Base-by-base conservation (phyloP, 2,888 invertebrate species). In the Pyrgus malvae region DNA sequence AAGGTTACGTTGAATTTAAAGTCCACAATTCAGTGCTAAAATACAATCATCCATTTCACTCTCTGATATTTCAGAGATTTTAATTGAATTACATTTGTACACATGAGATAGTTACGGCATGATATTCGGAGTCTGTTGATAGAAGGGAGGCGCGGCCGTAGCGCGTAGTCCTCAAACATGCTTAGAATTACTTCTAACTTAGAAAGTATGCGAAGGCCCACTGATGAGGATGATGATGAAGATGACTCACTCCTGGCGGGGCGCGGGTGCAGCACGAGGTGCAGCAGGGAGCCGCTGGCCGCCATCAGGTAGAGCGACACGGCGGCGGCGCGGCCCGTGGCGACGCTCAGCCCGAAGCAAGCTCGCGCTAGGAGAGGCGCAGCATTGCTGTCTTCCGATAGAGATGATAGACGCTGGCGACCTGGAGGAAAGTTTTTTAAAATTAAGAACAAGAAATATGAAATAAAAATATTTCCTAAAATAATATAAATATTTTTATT, bases 221-320 rank as follows among this genome's bases (percentile, higher is more conserved):
- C n/a, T n/a, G n/a, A n/a, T n/a, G n/a, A n/a, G n/a, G n/a, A n/a
- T n/a, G n/a, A n/a, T n/a, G n/a, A n/a, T n/a, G n/a, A n/a, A n/a
- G n/a, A n/a, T n/a, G n/a, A 45, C 68, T 65, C 68, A 65, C 65
- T 69, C 23, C 92, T 79, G 1, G 76, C 72, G 50, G 93, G 82
- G 68, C 92, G 93, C 0, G 96, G 97, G 67, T 97, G 96, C 72
- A 98, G 91, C 75, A 96, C 93, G 68, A 98, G 96, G 76, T 98
- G 97, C 58, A 97, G 92, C 63, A 99, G 92, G 51, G 93, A 93
- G 19, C 98, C 98, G 71, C 95, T 94, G 69, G 96, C 96, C 40
- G 97, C 95, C 93, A 98, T 95, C 16, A 98, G 93, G 79, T 96
- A 98, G 7, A 98, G 88, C n/a, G 97, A 95, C 73, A 97, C 96